Evolutionary conservation across 92 coral and sea anemone species (phyloP).

Genomic region (Siderastrea siderea): DNA sequence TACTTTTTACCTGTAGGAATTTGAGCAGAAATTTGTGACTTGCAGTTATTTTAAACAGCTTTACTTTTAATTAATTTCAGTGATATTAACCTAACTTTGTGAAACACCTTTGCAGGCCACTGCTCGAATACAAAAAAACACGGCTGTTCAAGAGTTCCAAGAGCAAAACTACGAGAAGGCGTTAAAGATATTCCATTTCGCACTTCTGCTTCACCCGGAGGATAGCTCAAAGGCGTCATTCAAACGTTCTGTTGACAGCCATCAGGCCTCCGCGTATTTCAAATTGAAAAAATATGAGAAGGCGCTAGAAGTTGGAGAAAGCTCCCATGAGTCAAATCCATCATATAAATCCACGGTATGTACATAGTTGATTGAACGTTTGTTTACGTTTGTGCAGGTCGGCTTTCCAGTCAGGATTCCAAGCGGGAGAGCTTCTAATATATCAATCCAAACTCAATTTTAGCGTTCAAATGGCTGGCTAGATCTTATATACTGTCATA

Average conservation of each 20-base stretch:
- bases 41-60: no score
- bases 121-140: not conserved
- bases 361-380: no score
- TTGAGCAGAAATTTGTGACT: no score
- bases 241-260: constrained; percentile 13
- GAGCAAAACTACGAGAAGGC: constrained; percentile 1
- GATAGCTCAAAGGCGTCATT: not conserved
- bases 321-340: not conserved
- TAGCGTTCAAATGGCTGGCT: no score
- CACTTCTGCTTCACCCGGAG: constrained; percentile 12
- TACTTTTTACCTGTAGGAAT: not conserved
- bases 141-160: not conserved
- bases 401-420: no score
- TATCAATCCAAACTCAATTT: no score
- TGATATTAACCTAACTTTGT: no score
- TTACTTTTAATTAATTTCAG: no score
- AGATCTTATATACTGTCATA: no score
- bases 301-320: constrained; percentile 11
- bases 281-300: not conserved
- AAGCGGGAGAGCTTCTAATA: no score
- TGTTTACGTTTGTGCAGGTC: no score
- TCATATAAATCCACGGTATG: not conserved
- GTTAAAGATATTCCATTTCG: not conserved
- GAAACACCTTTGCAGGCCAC: not conserved
- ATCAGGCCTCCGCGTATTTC: constrained; percentile 6